Evolutionary conservation across 2,113 vertebrate genomes (phyloP).

Genomic region (Chinchilla lanigera): DNA sequence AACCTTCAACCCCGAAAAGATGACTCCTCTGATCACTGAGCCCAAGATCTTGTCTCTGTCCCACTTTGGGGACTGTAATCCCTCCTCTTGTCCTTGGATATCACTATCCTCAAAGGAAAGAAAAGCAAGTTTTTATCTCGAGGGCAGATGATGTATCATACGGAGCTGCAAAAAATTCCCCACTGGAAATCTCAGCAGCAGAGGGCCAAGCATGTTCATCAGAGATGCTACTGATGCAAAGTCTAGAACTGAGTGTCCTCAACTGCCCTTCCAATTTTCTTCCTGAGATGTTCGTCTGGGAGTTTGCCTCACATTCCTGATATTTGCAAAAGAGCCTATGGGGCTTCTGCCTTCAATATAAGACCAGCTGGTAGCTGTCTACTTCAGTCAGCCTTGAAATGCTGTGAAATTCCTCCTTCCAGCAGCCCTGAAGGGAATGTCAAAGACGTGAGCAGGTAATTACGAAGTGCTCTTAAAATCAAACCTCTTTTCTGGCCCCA

Average conservation of each 20-base stretch:
- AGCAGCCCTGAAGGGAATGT: neutral
- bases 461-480: neutral
- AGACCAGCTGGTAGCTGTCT: constrained; percentile 49
- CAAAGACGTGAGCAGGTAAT: neutral
- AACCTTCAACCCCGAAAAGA: neutral
- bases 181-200: neutral
- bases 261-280: constrained; percentile 6
- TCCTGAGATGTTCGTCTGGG: neutral
- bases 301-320: constrained; percentile 35
- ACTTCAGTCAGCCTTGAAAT: neutral
- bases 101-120: constrained; percentile 41
- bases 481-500: neutral
- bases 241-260: constrained; percentile 40
- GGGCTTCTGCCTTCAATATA: neutral
- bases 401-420: constrained; percentile 41
- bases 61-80: neutral
- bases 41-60: neutral
- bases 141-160: neutral
- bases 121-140: constrained; percentile 37
- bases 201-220: neutral
- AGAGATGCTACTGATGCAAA: constrained; percentile 27
- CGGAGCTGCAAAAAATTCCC: constrained; percentile 28
- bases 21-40: neutral
- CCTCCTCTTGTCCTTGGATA: neutral
- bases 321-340: constrained; percentile 35